A percentile compares a stretch with the other conserved stretches of the same genome.
Conservation (phyloP, 2,113 vertebrate genomes). For the Elgaria multicarinata region DNA sequence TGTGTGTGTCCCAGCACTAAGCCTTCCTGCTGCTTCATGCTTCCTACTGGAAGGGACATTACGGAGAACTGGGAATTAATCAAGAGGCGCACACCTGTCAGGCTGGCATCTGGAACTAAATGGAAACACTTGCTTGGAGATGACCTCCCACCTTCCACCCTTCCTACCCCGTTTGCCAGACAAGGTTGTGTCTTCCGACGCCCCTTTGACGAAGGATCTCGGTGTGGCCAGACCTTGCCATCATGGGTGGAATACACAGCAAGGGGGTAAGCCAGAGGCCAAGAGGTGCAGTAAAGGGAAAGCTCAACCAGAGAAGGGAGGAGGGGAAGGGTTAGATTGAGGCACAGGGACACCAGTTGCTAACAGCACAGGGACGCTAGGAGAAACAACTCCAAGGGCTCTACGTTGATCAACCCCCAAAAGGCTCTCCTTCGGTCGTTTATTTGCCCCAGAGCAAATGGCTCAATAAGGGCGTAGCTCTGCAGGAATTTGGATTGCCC, state of each 20-base stretch:
- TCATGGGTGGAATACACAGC: background rate
- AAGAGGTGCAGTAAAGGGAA: rapidly evolving
- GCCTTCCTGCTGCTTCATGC: background rate
- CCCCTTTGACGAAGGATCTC: constrained; percentile 27
- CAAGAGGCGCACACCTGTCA: constrained; percentile 90
- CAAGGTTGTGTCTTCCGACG: constrained; percentile 34
- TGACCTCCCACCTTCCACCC: constrained; percentile 72
- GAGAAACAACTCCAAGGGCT: rapidly evolving
- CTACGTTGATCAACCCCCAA: background rate
- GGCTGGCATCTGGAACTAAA: constrained; percentile 98
- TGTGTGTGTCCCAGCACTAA: background rate
- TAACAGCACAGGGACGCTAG: rapidly evolving
- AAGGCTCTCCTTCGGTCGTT: background rate
- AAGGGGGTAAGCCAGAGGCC: constrained; percentile 1
- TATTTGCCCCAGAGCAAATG: no score
- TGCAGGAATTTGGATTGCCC: no score
- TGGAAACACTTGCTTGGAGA: constrained; percentile 82
- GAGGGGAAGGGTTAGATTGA: background rate
- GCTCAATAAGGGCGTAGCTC: no score
- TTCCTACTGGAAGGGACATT: constrained; percentile 23
- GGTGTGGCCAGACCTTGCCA: background rate
- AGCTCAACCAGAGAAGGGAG: background rate
- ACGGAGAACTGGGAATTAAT: constrained; percentile 86
- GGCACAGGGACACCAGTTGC: background rate
- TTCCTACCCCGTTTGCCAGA: constrained; percentile 34